Evolutionary conservation across 2,113 vertebrate genomes (phyloP).

Genomic region (Anolis carolinensis): DNA sequence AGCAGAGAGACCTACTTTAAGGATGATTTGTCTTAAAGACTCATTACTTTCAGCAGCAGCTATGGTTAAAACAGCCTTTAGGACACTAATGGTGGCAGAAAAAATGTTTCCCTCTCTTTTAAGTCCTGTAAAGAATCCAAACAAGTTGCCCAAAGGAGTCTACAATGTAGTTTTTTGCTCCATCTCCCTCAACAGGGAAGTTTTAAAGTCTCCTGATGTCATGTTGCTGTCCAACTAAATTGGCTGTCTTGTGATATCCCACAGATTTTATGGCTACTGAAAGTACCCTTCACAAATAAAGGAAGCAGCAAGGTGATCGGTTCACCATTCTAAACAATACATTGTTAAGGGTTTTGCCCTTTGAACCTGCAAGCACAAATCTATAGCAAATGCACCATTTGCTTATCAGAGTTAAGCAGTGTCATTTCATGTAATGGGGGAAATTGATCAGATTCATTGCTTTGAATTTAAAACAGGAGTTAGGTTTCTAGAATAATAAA

Average conservation of each 20-base stretch:
- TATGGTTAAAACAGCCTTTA: conserved; percentile 3
- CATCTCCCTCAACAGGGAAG: not conserved
- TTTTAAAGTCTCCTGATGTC: not conserved
- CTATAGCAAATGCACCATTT: not conserved
- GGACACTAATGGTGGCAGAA: not conserved
- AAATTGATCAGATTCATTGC: not conserved
- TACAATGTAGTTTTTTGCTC: not conserved
- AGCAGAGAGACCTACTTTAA: conserved; percentile 11
- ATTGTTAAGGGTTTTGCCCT: not conserved
- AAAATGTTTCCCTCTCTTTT: conserved; percentile 1
- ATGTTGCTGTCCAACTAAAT: conserved; percentile 24
- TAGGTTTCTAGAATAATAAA: not conserved
- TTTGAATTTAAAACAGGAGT: not conserved
- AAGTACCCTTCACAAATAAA: not conserved
- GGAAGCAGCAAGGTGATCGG: not conserved
- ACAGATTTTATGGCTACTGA: not conserved
- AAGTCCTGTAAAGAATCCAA: conserved; percentile 12
- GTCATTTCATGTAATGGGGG: not conserved
- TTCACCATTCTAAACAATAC: not conserved
- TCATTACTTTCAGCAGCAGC: conserved; percentile 31
- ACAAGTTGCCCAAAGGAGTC: not conserved
- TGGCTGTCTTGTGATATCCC: not conserved
- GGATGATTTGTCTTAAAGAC: conserved; percentile 10
- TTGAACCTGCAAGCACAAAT: not conserved
- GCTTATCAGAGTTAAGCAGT: not conserved